Base-by-base conservation (phyloP, 2,888 invertebrate genomes). In the Pollenia amentaria region DNA sequence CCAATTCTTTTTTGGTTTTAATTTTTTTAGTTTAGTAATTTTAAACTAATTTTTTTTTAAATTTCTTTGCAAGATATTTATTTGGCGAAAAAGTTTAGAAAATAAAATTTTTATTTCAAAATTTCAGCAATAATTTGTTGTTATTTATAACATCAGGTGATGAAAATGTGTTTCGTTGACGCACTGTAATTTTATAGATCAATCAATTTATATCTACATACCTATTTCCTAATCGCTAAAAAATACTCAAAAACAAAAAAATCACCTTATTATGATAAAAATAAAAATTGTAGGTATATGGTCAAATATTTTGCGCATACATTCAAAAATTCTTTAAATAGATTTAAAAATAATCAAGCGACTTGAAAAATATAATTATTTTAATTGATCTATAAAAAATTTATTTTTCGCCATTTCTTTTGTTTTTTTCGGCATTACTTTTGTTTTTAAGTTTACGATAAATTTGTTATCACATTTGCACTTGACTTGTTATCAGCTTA, bases 131-230 rank as follows among this genome's bases (percentile, higher is more conserved):
- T 29, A 29, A 29, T 29, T 3, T 42, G 62, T 62, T 62, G 11
- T 38, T 40, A 18, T 64, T 64, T 42, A 73, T 73, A 46, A 73
- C 18, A 73, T 62, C 75, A 62, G 75, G 75, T 62, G 75, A 75
- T 51, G n/a, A 2, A 48, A 42, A 46, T 46, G 10, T 4, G n/a
- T 75, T 14, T 9, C 10, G 4, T 40, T 48, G 40, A 64, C 7
- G 64, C 16, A 64, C 14, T 29, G 1, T 38, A 14, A 14, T 10
- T 48, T 67, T 67, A 29, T 12, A 67, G 21, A 64, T 64, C 40
- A 70, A 75, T 75, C 38, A 62, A 12, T 75, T 70, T 42, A 42
- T 42, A 55, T 9, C 42, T 29, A 62, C 48, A 38, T 60, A 6
- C 29, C 3, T 29, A 29, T 29, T 29, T 29, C 29, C 29, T 29